phyloP scores from a whole-genome alignment of 2,113 vertebrate genomes.

The Vanacampus margaritifer region DNA sequence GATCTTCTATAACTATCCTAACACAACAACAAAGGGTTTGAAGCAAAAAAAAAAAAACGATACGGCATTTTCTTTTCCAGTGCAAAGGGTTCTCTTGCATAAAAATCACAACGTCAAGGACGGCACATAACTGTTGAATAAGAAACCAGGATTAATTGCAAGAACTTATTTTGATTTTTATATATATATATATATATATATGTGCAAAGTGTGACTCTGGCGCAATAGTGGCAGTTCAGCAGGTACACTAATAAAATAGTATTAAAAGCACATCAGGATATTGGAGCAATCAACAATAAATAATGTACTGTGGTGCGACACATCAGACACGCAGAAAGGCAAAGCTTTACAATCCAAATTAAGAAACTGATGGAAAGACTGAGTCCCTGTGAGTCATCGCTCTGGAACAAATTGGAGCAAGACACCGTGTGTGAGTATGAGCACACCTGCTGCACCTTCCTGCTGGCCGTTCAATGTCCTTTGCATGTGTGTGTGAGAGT shows the following conservation, averaged over 20 bases:
- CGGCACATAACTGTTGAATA: no score
- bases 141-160: no score
- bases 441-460: slow-evolving; percentile 70
- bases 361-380: slow-evolving; percentile 66
- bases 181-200: no score
- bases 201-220: slow-evolving; percentile 77
- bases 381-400: slow-evolving; percentile 62
- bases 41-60: no score
- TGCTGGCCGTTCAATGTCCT: slow-evolving; percentile 40
- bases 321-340: slow-evolving; percentile 37
- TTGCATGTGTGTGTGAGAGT: slow-evolving; percentile 17
- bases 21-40: no score
- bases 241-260: background rate
- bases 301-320: slow-evolving; percentile 32
- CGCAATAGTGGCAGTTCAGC: slow-evolving; percentile 62
- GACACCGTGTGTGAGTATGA: slow-evolving; percentile 28
- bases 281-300: background rate
- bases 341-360: slow-evolving; percentile 30
- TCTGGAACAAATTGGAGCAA: slow-evolving; percentile 52
- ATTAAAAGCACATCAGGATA: background rate
- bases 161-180: no score
- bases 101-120: no score
- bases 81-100: no score
- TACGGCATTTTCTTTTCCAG: no score
- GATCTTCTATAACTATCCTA: no score